Base-by-base conservation (phyloP, 1,140 invertebrate species). In the Drosophila setifemur region DNA sequence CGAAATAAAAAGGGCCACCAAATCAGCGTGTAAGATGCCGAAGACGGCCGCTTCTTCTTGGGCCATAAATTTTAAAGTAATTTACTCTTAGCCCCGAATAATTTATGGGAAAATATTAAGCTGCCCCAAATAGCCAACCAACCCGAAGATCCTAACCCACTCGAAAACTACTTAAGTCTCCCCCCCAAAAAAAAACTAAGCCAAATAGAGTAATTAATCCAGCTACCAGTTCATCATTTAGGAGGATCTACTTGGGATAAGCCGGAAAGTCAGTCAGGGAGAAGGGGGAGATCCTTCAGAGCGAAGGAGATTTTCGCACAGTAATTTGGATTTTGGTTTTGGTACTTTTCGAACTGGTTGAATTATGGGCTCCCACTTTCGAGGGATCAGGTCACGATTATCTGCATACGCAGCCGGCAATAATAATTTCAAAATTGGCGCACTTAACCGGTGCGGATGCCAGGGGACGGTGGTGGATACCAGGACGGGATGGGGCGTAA, bases 381-480 rank as follows among this genome's bases (percentile, higher is more conserved):
- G 16, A 7, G 23, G 71, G 60, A 74, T 25, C 81, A 55, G 79
- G 81, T 85, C 79, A 85, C 79, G 79, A 85, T 85, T 85, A 85
- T 85, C 79, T 85, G 79, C 79, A 85, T 85, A 85, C 79, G 79
- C 79, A 86, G 79, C 75, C 66, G 58, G 70, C 81, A 79, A 85
- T 85, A 85, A 85, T 85, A 85, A 85, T 85, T 85, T 79, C 66
- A 75, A 85, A 85, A 85, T 85, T 85, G 79, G 79, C 81, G 81
- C 75, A 85, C 79, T 85, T 85, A 85, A 82, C 39, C 77, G 55
- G n/a, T n/a, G n/a, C n/a, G n/a, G n/a, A n/a, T n/a, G n/a, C n/a
- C n/a, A n/a, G n/a, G n/a, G n/a, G n/a, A n/a, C n/a, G n/a, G n/a
- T n/a, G n/a, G n/a, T n/a, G n/a, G n/a, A n/a, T n/a, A n/a, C n/a